Conservation (phyloP, 2,888 invertebrate genomes). For the Philhelius pedissequus region DNA sequence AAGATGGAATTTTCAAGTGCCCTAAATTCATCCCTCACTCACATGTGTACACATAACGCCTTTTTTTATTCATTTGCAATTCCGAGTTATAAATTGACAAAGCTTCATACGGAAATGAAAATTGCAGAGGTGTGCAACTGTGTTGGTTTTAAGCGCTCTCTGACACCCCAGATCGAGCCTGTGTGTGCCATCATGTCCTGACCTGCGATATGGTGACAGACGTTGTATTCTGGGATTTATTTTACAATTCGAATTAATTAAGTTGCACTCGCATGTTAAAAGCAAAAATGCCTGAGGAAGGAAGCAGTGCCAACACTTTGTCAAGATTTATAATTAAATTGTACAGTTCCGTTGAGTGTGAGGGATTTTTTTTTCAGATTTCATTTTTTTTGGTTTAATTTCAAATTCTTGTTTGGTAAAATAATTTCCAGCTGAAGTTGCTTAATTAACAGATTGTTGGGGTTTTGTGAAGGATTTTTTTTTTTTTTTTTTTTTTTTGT, state of each 20-base stretch:
- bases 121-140: conserved; percentile 8
- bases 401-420: conserved; percentile 16
- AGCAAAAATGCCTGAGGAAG: neutral
- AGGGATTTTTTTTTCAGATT: neutral
- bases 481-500: neutral
- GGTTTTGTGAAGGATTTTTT: neutral
- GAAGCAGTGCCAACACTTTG: conserved; percentile 19
- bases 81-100: conserved; percentile 11
- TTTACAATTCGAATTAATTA: conserved; percentile 42
- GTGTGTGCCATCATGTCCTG: neutral
- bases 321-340: conserved; percentile 35
- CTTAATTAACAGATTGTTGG: conserved; percentile 23
- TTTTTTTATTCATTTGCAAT: neutral
- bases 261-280: conserved; percentile 28
- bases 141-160: neutral
- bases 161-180: neutral
- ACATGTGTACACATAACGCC: neutral
- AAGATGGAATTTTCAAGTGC: neutral
- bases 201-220: conserved; percentile 3
- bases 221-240: conserved; percentile 12
- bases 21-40: neutral
- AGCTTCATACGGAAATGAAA: conserved; percentile 1
- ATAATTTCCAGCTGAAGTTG: conserved; percentile 22
- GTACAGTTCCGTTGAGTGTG: neutral
- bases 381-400: neutral